Base-by-base conservation (phyloP, 2,888 invertebrate genomes). In the Hyppa rectilinea region DNA sequence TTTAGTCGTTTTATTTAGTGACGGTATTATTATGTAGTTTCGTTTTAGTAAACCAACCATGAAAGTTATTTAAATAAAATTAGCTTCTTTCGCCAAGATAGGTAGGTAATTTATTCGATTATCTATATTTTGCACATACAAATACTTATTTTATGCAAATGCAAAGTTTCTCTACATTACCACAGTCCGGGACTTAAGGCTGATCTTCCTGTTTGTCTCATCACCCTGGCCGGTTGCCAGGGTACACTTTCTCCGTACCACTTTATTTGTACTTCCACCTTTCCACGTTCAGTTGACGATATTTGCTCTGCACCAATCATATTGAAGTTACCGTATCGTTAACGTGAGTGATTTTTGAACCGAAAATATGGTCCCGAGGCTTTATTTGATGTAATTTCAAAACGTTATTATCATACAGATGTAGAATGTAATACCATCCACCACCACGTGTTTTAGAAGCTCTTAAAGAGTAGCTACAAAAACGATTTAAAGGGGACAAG, bases 191-290 rank as follows among this genome's bases (percentile, higher is more conserved):
- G 50, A 58, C 23, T 61, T 12, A 38, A 66, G 17, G 58, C 38
- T 49, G 34, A 58, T 62, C 67, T 43, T 62, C 45, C 49, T 62
- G 76, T 78, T 77, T 72, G 79, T 67, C 67, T 77, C 73, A 68
- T 78, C 52, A 73, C n/a, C 61, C 67, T 77, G 76, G 76, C 61
- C 26, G 4, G 12, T 26, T 73, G 67, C 79, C 73, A 77, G 67
- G 4, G 59, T 65, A 49, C 29, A 61, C 73, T 72, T 59, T 78
- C 73, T 67, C 31, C 12, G 23, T 65, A 56, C 49, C 40, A 58
- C 29, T 38, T 75, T 69, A 45, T 43, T 53, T 29, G 45, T 47
- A 58, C 62, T 76, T 78, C 71, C 20, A 71, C 5, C 34, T n/a
- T 59, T 38, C 20, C 70, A 74, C 49, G 43, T 43, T 49, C 47